phyloP scores from a whole-genome alignment of 2,113 vertebrate genomes.

The Plecotus auritus region DNA sequence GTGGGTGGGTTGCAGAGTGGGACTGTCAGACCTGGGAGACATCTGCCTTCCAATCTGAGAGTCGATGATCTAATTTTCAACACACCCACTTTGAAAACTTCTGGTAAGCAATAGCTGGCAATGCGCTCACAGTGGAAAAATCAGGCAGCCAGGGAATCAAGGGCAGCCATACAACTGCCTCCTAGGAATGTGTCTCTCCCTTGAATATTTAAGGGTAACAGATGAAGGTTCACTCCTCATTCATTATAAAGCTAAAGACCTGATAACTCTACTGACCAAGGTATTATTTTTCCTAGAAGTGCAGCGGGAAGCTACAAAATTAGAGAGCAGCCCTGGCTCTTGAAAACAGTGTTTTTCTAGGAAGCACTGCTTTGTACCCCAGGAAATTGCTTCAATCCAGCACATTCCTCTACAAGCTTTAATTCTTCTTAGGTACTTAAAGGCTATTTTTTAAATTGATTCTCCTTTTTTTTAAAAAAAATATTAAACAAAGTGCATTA shows the following conservation, averaged over 20 bases:
- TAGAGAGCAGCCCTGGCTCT: neutral
- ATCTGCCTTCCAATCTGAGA: slow-evolving; percentile 19
- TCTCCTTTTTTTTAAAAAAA: neutral
- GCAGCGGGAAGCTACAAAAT: neutral
- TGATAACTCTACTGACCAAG: neutral
- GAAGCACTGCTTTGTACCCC: neutral
- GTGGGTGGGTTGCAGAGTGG: neutral
- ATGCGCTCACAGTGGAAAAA: neutral
- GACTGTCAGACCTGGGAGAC: neutral
- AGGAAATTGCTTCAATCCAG: neutral
- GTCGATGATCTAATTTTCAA: slow-evolving; percentile 42
- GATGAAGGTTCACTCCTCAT: neutral
- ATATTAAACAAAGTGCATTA: neutral
- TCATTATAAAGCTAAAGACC: neutral
- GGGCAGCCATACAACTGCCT: neutral
- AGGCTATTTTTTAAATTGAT: neutral
- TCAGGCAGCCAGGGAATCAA: neutral
- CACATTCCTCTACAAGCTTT: neutral
- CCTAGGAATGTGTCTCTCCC: neutral
- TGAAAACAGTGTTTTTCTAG: neutral
- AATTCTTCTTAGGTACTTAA: neutral
- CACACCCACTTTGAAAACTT: slow-evolving; percentile 1
- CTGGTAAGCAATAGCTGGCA: neutral
- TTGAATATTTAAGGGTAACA: neutral
- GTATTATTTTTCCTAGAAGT: neutral